Conservation (phyloP, 2,797 vertebrate genomes). For the Malurus splendens region DNA sequence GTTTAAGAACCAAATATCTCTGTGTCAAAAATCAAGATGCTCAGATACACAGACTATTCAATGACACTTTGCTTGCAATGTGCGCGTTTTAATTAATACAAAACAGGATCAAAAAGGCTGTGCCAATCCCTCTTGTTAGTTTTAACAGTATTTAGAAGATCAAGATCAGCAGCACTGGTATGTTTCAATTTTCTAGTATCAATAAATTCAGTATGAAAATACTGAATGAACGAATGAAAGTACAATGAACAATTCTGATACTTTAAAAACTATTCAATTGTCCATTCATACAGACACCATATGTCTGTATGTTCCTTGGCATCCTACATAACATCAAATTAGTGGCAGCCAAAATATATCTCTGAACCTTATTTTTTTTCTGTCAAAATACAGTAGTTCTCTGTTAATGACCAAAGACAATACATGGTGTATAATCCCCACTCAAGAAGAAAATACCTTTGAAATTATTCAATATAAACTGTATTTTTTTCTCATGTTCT, state of each 20-base stretch:
- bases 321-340: neutral
- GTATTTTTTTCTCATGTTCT: constrained; percentile 82
- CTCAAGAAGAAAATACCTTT: constrained; percentile 69
- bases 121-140: neutral
- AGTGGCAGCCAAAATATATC: neutral
- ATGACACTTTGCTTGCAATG: neutral
- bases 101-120: neutral
- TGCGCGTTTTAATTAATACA: neutral
- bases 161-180: fast-evolving
- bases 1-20: neutral
- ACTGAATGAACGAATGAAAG: neutral
- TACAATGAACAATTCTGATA: neutral
- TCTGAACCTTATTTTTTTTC: neutral
- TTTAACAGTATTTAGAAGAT: neutral
- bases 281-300: neutral
- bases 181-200: neutral
- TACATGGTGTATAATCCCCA: neutral
- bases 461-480: constrained; percentile 77
- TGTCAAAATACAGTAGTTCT: neutral
- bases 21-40: neutral
- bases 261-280: neutral
- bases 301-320: neutral
- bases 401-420: neutral
- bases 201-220: neutral
- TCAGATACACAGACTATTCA: neutral